A percentile compares a stretch with the other conserved stretches of the same genome.
These are phyloP conservation scores for Drosophila rhopaloa DNA, from an alignment of 1,140 invertebrate genomes.

Conservation along the genomic window DNA sequence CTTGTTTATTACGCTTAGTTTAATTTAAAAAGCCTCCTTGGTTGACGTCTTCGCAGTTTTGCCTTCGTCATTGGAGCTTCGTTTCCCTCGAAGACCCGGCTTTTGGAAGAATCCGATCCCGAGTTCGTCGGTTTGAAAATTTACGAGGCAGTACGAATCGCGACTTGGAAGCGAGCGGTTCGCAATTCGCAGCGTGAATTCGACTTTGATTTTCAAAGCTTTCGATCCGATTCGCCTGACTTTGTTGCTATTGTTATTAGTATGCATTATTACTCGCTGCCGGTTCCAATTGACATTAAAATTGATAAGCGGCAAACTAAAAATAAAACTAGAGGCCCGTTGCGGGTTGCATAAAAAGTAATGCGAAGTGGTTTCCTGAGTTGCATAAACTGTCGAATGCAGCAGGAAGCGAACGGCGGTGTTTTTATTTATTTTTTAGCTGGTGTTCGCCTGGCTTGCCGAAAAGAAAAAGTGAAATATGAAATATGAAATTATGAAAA, in stretches of 20 bases:
- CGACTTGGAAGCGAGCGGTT: slow-evolving; percentile 50
- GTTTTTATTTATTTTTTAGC: slow-evolving; percentile 27
- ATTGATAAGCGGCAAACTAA: slow-evolving; percentile 72
- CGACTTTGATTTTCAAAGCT: slow-evolving; percentile 9
- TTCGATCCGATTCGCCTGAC: slow-evolving; percentile 8
- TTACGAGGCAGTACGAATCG: slow-evolving; percentile 64
- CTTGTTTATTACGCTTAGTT: slow-evolving; percentile 63
- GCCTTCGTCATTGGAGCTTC: slow-evolving; percentile 12
- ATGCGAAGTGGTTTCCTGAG: slow-evolving; percentile 74
- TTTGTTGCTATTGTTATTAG: slow-evolving; percentile 36
- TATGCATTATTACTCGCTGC: slow-evolving; percentile 47
- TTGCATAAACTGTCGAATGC: slow-evolving; percentile 75
- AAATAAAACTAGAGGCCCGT: slow-evolving; percentile 53
- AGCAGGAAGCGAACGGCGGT: slow-evolving; percentile 61
- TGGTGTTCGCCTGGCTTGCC: slow-evolving; percentile 17
- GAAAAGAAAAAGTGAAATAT: slow-evolving; percentile 30
- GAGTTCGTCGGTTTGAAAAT: slow-evolving; percentile 22
- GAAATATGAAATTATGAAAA: slow-evolving; percentile 39
- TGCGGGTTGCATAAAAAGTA: slow-evolving; percentile 78
- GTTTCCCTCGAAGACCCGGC: slow-evolving; percentile 39
- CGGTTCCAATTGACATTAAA: slow-evolving; percentile 69
- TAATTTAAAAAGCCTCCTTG: slow-evolving; percentile 57
- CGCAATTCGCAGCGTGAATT: slow-evolving; percentile 37
- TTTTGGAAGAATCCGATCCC: slow-evolving; percentile 33
- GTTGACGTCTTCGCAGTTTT: slow-evolving; percentile 24